Percentiles rank a stretch among this genome's conserved stretches.
phyloP scores from a whole-genome alignment of 23 tunicate genomes.

The Corella eumyota region DNA sequence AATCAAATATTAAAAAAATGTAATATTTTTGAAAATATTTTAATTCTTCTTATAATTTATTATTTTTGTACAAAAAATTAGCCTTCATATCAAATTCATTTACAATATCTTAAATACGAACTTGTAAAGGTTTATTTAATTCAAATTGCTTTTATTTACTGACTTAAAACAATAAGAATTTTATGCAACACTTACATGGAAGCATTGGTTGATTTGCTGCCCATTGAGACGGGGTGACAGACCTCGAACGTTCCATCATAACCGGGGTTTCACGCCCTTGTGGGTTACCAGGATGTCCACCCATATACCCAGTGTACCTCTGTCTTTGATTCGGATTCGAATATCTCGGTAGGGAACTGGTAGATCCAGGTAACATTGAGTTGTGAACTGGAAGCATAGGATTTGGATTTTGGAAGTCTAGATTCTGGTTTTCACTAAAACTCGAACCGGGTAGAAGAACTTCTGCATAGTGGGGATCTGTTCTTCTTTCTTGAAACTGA shows the following conservation, averaged over 20 bases:
- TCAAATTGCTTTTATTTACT: too few relatives aligned
- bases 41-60: too few relatives aligned
- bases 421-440: slow-evolving; percentile 13
- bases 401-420: neutral
- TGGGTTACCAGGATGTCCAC: neutral
- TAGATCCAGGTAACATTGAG: too few relatives aligned
- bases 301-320: neutral
- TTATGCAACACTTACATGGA: slow-evolving; percentile 11
- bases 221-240: slow-evolving; percentile 50
- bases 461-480: slow-evolving; percentile 14
- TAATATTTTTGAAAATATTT: too few relatives aligned
- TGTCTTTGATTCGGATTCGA: neutral
- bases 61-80: too few relatives aligned
- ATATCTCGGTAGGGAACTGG: slow-evolving; percentile 44
- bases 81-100: too few relatives aligned
- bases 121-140: too few relatives aligned
- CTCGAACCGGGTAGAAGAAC: slow-evolving; percentile 46
- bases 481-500: too few relatives aligned
- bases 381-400: too few relatives aligned
- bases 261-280: slow-evolving; percentile 26
- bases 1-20: too few relatives aligned
- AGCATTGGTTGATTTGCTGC: slow-evolving; percentile 1
- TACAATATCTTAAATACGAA: too few relatives aligned
- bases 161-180: too few relatives aligned
- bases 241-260: slow-evolving; percentile 50